Evolutionary conservation across 2,888 invertebrate genomes (phyloP).

Genomic region (Pterobdella sp.): DNA sequence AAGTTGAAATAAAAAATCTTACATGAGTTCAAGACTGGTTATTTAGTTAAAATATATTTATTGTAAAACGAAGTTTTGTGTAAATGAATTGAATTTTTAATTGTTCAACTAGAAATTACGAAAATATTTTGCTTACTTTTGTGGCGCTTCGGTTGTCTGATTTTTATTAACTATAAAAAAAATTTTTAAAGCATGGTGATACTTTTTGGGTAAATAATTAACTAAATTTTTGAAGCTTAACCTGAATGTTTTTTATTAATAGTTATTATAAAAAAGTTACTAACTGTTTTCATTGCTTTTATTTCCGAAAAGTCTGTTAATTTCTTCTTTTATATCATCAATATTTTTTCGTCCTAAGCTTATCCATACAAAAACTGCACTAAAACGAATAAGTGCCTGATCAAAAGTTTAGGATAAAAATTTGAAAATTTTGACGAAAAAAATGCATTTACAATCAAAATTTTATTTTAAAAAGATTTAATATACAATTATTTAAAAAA

Average conservation of each 20-base stretch:
- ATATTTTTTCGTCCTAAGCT: slow-evolving; percentile 21
- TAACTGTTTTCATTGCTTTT: not conserved
- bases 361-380: slow-evolving; percentile 26
- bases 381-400: slow-evolving; percentile 21
- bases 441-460: not conserved
- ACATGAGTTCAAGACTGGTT: no score
- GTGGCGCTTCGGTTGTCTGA: no score
- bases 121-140: no score
- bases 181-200: slow-evolving; percentile 9
- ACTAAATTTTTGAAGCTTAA: not conserved
- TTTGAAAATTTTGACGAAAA: no score
- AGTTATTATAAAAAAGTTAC: not conserved
- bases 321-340: slow-evolving; percentile 24
- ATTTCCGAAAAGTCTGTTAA: slow-evolving; percentile 13
- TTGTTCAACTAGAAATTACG: no score
- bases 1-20: no score
- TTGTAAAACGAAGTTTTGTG: not conserved
- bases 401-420: no score
- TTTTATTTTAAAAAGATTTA: not conserved
- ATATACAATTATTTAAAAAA: not conserved
- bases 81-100: no score
- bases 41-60: not conserved
- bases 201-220: not conserved
- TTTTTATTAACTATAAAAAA: no score
- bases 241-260: not conserved